Conservation (phyloP, 92 coral and sea anemone genomes). For the Nematostella vectensis region DNA sequence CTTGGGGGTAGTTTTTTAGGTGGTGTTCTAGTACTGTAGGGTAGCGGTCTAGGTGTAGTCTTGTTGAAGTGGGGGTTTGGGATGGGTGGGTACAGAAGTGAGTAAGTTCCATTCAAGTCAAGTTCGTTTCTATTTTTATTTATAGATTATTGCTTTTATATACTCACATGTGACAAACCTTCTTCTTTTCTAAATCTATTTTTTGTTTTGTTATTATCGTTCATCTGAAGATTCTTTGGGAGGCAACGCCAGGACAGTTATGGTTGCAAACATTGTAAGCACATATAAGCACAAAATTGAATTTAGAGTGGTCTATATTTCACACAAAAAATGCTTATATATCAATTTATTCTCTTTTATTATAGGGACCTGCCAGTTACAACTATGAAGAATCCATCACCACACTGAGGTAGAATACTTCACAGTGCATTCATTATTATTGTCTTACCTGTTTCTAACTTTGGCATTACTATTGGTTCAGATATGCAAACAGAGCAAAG, state of each 20-base stretch:
- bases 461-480: constrained; percentile 4
- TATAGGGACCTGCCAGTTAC: constrained; percentile 97
- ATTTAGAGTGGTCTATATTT: no score
- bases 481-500: constrained; percentile 97
- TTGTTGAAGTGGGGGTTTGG: no score
- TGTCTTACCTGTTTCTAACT: neutral
- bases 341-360: neutral
- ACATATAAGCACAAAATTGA: neutral
- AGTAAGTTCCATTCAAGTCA: no score
- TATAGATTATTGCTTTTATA: no score
- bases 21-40: no score
- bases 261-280: constrained; percentile 98
- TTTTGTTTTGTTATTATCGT: no score
- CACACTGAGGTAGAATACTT: constrained; percentile 57
- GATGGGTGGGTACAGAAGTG: neutral
- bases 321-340: neutral
- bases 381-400: constrained; percentile 96
- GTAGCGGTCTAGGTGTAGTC: no score
- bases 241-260: constrained; percentile 94
- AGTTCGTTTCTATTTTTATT: no score
- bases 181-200: no score
- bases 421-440: neutral
- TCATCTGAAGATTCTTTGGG: constrained; percentile 91
- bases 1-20: no score
- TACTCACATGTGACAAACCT: no score